Evolutionary conservation across 2,113 vertebrate species (phyloP).

Genomic region (Chitala chitala): DNA sequence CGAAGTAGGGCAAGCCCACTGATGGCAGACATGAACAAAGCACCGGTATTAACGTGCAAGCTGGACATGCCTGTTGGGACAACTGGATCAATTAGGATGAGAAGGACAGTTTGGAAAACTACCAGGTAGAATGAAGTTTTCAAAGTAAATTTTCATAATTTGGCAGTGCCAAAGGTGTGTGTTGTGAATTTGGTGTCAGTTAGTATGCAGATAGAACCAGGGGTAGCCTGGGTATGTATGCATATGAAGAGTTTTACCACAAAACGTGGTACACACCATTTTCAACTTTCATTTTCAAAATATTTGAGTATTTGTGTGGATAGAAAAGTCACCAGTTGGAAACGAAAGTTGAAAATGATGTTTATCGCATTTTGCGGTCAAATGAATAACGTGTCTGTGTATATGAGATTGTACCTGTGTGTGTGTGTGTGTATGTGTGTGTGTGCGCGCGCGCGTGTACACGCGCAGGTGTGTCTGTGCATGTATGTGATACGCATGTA

Average conservation of each 20-base stretch:
- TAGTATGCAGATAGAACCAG: too few species aligned
- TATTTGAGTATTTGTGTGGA: too few species aligned
- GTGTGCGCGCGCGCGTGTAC: background rate
- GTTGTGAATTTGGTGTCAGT: too few species aligned
- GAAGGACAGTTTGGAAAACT: background rate
- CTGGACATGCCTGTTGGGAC: background rate
- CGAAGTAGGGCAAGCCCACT: background rate
- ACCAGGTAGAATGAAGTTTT: conserved; percentile 4
- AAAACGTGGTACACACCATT: too few species aligned
- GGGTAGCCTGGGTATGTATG: too few species aligned
- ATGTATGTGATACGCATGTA: conserved; percentile 1
- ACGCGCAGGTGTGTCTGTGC: conserved; percentile 1
- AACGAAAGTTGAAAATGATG: too few species aligned
- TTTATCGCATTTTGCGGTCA: conserved; percentile 9
- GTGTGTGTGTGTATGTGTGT: conserved; percentile 21
- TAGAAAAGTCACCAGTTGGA: too few species aligned
- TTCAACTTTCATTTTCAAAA: too few species aligned
- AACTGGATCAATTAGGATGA: background rate
- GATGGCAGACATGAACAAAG: background rate
- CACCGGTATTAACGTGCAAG: background rate
- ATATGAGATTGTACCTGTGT: background rate
- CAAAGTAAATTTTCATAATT: too few species aligned
- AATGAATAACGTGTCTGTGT: background rate
- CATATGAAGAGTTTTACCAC: too few species aligned
- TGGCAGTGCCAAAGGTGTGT: too few species aligned